Evolutionary conservation across 2,888 invertebrate genomes (phyloP).

Genomic region (Polia nebulosa): DNA sequence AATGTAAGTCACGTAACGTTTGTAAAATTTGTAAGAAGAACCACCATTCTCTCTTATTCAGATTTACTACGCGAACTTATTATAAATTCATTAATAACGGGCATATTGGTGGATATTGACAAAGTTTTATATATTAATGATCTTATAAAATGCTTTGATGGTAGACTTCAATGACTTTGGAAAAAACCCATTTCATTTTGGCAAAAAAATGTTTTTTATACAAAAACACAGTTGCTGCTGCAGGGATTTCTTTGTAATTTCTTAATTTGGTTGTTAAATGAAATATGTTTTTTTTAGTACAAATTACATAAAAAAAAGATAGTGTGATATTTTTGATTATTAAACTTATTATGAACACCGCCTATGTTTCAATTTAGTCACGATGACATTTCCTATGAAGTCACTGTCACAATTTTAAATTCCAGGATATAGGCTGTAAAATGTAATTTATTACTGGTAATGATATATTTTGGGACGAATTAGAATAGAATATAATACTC

Average conservation of each 20-base stretch:
- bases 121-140: slow-evolving; percentile 19
- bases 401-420: background rate
- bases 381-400: background rate
- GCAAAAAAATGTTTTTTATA: slow-evolving; percentile 18
- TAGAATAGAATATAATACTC: background rate
- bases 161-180: slow-evolving; percentile 21
- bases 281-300: too few species aligned
- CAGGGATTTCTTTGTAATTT: too few species aligned
- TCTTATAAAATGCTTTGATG: slow-evolving; percentile 14
- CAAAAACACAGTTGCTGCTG: slow-evolving; percentile 17
- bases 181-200: slow-evolving; percentile 21
- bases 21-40: too few species aligned
- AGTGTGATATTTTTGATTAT: too few species aligned
- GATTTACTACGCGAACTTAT: background rate
- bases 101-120: slow-evolving; percentile 30
- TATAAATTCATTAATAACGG: slow-evolving; percentile 5
- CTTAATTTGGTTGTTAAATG: too few species aligned
- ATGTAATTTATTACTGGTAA: background rate
- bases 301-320: too few species aligned
- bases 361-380: background rate
- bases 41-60: slow-evolving; percentile 10
- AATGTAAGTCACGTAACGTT: too few species aligned
- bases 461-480: background rate
- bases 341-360: background rate
- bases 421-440: background rate